Evolutionary conservation across 64 coral and sea anemone genomes (phyloP), one percentile per base, ranked within the genome.

Genomic region (Pocillopora damicornis): DNA sequence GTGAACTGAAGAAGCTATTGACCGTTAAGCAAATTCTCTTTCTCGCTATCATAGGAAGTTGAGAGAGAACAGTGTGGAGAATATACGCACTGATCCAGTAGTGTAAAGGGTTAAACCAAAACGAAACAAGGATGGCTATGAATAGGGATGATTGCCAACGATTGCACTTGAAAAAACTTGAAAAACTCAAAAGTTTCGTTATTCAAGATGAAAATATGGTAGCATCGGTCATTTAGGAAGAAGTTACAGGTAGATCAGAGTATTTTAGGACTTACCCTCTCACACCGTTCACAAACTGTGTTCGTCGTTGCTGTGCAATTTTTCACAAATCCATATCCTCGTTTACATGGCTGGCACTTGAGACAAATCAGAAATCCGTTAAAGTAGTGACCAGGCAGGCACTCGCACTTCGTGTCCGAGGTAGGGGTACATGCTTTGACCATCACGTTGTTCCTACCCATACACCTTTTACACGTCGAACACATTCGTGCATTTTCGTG

Each of bases 241-340:
- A 68, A 68, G 20, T 71, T 25, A n/a, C 5, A 71, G 15, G 67
- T 23, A n/a, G 6, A 30, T 23, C 22, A 71, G 22, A 8, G 11
- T 71, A 25, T n/a, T 60, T n/a, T 1, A 11, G 22, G 23, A 23
- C 80, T 63, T 61, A 90, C 89, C 73, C 57, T 75, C 5, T 56
- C 73, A 42, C 89, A 90, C 16, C 11, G 20, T 34, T 17, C 17
- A 76, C 89, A 90, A 11, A 57, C 22, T 58, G 89, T 90, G 15
- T 90, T 85, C 15, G 69, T 51, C 1, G 13, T 63, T 0, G 37
- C 9, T 0, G 89, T 90, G 22, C 89, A 90, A 37, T 90, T 90
- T 15, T 51, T 64, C 2, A 76, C 73, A 1, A 90, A 73, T 77
- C 89, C 89, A 45, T 22, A 16, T 12, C 89, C 89, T 64, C 16